These are phyloP conservation scores for Hypolimnas misippus DNA, from an alignment of 2,888 invertebrate species.

Conservation along the genomic window DNA sequence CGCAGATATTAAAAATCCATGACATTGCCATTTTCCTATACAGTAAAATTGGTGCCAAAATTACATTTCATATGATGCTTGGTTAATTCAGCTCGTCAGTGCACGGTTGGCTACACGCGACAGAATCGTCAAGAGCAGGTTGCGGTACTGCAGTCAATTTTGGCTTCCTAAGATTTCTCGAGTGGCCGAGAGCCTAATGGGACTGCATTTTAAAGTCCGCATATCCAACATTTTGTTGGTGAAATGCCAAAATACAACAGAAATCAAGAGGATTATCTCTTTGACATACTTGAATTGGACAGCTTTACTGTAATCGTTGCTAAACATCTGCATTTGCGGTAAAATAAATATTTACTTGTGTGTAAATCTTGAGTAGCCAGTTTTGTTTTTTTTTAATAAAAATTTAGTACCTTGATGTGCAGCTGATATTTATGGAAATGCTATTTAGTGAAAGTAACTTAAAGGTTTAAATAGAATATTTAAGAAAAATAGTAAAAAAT, in stretches of 20 bases:
- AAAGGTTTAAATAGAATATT: no score
- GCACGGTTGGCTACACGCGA: constrained; percentile 23
- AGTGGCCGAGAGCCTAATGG: constrained; percentile 64
- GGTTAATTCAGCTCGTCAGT: constrained; percentile 25
- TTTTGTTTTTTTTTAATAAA: constrained; percentile 35
- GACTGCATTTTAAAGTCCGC: constrained; percentile 60
- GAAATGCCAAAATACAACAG: constrained; percentile 55
- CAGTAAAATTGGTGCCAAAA: constrained; percentile 20
- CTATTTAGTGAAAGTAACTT: no score
- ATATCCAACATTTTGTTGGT: constrained; percentile 50
- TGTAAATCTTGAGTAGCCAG: no score
- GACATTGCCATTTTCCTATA: not conserved
- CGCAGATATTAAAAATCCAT: not conserved
- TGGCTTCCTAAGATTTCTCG: constrained; percentile 53
- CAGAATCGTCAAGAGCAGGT: constrained; percentile 25
- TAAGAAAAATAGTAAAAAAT: no score
- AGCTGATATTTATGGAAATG: no score
- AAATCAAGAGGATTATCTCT: constrained; percentile 52
- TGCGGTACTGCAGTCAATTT: constrained; percentile 52
- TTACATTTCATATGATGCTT: constrained; percentile 11
- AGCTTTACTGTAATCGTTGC: constrained; percentile 16
- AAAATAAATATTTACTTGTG: constrained; percentile 19
- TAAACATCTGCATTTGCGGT: constrained; percentile 21
- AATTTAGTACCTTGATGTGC: no score
- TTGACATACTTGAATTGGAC: constrained; percentile 29